A percentile compares a stretch with the other conserved stretches of the same genome.
These are phyloP conservation scores for Eurystomus glaucurus DNA, from an alignment of 2,797 vertebrate genomes.

Conservation along the genomic window DNA sequence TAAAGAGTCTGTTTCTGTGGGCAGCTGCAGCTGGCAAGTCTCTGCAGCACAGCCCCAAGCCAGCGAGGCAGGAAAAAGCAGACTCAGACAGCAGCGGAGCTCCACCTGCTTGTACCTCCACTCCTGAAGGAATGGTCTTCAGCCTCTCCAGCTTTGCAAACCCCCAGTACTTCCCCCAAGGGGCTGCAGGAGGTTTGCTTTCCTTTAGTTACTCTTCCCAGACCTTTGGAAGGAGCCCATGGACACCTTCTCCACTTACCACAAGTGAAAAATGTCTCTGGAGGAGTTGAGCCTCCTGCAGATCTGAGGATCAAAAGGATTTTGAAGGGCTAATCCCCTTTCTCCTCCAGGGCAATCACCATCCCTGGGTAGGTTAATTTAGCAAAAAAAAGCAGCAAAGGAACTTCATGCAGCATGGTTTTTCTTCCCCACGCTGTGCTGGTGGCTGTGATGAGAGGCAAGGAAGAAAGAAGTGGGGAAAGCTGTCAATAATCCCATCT, in stretches of 20 bases:
- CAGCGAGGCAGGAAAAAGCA: background rate
- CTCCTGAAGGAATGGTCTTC: background rate
- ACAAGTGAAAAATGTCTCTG: background rate
- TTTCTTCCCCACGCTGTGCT: background rate
- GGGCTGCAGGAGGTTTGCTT: background rate
- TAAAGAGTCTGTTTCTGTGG: background rate
- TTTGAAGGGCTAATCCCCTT: slow-evolving; percentile 15
- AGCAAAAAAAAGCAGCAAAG: slow-evolving; percentile 17
- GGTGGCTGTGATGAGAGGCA: background rate
- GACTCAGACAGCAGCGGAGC: background rate
- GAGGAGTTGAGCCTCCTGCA: background rate
- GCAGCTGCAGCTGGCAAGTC: slow-evolving; percentile 22
- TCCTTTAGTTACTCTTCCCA: background rate
- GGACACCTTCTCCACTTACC: background rate
- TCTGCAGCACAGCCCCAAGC: background rate
- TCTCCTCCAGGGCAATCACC: background rate
- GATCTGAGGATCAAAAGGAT: slow-evolving; percentile 17
- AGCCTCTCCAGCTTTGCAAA: background rate
- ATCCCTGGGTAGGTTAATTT: background rate
- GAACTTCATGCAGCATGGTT: background rate
- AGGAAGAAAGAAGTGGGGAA: background rate
- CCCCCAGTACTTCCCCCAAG: background rate
- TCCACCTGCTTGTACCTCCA: background rate
- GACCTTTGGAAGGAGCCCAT: background rate
- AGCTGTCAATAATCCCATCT: slow-evolving; percentile 1